Conservation (phyloP, 2,888 invertebrate species). For the Frankliniella fusca region DNA sequence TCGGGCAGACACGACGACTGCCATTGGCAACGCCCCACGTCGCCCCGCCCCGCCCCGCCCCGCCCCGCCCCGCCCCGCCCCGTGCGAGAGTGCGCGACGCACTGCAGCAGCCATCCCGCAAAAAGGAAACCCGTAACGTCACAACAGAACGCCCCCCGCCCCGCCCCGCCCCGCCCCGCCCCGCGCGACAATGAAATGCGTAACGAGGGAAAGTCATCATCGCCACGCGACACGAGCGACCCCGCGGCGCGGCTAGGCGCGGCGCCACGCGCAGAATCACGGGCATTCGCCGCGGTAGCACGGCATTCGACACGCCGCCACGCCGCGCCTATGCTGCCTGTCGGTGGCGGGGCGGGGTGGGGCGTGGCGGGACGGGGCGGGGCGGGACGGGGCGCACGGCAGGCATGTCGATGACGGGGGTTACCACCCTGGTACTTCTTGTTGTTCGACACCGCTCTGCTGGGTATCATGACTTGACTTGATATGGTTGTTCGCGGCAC, state of each 20-base stretch:
- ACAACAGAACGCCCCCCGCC: background rate
- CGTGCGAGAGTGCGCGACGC: no score
- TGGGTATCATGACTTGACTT: background rate
- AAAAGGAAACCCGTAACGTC: background rate
- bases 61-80: no score
- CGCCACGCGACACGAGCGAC: background rate
- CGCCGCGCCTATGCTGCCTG: background rate
- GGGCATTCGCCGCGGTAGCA: background rate
- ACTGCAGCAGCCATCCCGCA: no score
- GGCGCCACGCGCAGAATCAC: constrained; percentile 12
- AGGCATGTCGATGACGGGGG: background rate
- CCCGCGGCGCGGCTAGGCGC: background rate
- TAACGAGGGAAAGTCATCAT: constrained; percentile 4
- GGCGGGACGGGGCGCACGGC: background rate
- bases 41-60: no score
- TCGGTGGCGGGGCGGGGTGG: background rate
- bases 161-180: no score
- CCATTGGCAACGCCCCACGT: no score
- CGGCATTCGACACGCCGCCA: background rate
- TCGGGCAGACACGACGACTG: no score
- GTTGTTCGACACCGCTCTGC: background rate
- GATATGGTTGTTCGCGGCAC: no score
- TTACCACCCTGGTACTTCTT: background rate
- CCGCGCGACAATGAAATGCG: background rate
- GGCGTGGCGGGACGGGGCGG: background rate